Evolutionary conservation across 2,113 vertebrate species (phyloP).

Genomic region (Lophochroa leadbeateri): DNA sequence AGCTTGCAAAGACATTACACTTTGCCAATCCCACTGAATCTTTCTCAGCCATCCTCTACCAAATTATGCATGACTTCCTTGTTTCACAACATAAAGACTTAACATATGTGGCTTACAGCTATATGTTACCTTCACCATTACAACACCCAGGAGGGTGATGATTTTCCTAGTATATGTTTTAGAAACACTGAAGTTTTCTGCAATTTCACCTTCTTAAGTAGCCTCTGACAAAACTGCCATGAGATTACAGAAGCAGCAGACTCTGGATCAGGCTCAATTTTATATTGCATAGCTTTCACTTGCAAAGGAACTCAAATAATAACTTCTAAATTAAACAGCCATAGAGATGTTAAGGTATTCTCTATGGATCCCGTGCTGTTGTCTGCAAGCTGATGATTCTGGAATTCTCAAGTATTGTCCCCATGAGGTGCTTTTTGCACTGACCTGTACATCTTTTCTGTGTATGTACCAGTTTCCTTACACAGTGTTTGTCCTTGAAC

Average conservation of each 20-base stretch:
- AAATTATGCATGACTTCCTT: slow-evolving; percentile 52
- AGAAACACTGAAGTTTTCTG: slow-evolving; percentile 29
- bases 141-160: slow-evolving; percentile 25
- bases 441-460: slow-evolving; percentile 61
- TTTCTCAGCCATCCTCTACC: slow-evolving; percentile 34
- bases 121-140: slow-evolving; percentile 54
- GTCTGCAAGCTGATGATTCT: slow-evolving; percentile 60
- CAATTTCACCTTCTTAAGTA: slow-evolving; percentile 46
- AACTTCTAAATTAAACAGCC: slow-evolving; percentile 69
- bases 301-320: slow-evolving; percentile 48
- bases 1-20: background rate
- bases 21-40: slow-evolving; percentile 31
- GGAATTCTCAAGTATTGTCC: slow-evolving; percentile 59
- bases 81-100: slow-evolving; percentile 58
- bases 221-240: background rate
- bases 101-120: slow-evolving; percentile 63
- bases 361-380: slow-evolving; percentile 28
- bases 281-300: slow-evolving; percentile 22
- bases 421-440: slow-evolving; percentile 53
- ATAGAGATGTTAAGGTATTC: slow-evolving; percentile 56
- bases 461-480: slow-evolving; percentile 39
- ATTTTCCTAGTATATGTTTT: background rate
- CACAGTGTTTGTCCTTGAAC: slow-evolving; percentile 59
- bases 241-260: background rate
- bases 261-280: slow-evolving; percentile 42